Base-by-base conservation (phyloP, 2,113 vertebrate genomes). In the Verasper variegatus region DNA sequence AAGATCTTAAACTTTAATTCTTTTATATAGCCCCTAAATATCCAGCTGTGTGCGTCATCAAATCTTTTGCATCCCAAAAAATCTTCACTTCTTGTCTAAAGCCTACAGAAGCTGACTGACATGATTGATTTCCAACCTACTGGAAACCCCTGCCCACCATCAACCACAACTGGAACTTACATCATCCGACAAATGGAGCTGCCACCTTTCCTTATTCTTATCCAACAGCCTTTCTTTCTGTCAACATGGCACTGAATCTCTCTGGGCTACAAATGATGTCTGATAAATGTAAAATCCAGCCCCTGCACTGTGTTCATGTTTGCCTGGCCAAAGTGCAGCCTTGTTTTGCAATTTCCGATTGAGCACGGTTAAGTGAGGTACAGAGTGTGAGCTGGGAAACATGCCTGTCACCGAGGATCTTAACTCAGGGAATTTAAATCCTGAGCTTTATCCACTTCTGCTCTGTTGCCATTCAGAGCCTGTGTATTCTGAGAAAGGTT, bases 121-220 rank as follows among this genome's bases (percentile, higher is more conserved):
- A 10, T 42, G 31, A 26, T 18, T 37, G 17, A 52, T 62, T 58
- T 35, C 57, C 11, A 26, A 37, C 10, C 40, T 40, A 12, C 37
- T 57, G 51, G 74, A 56, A 61, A 64, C 47, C 74, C 26, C 63
- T 77, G 56, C 52, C 65, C 67, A 64, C 62, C 60, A 71, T 21
- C 45, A 81, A 87, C 70, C 65, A 67, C 27, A 47, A 68, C 27
- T 60, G 60, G 59, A 78, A 71, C 78, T 78, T 74, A 75, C 74
- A 70, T 52, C 23, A 66, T 67, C 45, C 9, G 24, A 65, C 82
- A 65, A 42, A 37, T 21, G 1, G 47, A 62, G 58, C 49, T 62
- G 64, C 52, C 65, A 61, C 37, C 56, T 56, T 78, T 58, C 81
- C 74, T 60, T 54, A 49, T n/a, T 49, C 59, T 60, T 57, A 11